These are phyloP conservation scores for Listronotus bonariensis DNA, from an alignment of 1,140 invertebrate species.

Conservation along the genomic window DNA sequence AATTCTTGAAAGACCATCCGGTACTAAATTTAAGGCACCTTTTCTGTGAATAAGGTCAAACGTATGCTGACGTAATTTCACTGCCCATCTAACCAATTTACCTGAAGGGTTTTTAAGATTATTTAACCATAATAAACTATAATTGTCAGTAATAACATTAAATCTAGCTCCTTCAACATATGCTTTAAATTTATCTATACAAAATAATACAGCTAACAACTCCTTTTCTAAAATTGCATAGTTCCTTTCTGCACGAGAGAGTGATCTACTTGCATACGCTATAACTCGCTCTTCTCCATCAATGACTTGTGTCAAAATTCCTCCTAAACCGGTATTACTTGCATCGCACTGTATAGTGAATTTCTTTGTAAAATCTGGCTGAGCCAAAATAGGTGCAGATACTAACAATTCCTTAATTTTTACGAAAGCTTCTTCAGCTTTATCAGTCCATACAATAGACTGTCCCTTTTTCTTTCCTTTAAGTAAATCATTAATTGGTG, in stretches of 20 bases:
- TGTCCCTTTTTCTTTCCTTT: conserved; percentile 20
- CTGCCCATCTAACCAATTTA: conserved; percentile 57
- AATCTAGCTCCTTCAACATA: conserved; percentile 11
- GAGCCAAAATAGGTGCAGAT: conserved; percentile 40
- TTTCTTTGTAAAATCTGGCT: conserved; percentile 39
- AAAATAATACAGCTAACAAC: conserved; percentile 27
- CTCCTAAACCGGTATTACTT: conserved; percentile 44
- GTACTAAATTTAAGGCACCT: conserved; percentile 47
- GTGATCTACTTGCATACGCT: conserved; percentile 55
- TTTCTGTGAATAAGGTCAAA: conserved; percentile 52
- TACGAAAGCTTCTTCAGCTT: conserved; percentile 11
- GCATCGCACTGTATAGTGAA: conserved; percentile 40
- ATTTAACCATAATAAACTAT: conserved; percentile 56
- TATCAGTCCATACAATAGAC: conserved; percentile 4
- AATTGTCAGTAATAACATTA: conserved; percentile 50
- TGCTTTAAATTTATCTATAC: conserved; percentile 25
- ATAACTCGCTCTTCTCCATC: conserved; percentile 54
- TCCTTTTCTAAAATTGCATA: conserved; percentile 32
- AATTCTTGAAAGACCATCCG: conserved; percentile 50
- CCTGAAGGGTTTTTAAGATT: conserved; percentile 54
- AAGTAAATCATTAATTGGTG: conserved; percentile 2
- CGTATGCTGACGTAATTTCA: conserved; percentile 50
- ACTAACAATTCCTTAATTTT: conserved; percentile 2
- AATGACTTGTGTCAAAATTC: conserved; percentile 36
- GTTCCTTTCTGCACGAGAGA: conserved; percentile 44